Percentiles rank a stretch among this genome's conserved stretches.
Conservation (phyloP, 2,888 invertebrate genomes). For the Heliconius erato region DNA sequence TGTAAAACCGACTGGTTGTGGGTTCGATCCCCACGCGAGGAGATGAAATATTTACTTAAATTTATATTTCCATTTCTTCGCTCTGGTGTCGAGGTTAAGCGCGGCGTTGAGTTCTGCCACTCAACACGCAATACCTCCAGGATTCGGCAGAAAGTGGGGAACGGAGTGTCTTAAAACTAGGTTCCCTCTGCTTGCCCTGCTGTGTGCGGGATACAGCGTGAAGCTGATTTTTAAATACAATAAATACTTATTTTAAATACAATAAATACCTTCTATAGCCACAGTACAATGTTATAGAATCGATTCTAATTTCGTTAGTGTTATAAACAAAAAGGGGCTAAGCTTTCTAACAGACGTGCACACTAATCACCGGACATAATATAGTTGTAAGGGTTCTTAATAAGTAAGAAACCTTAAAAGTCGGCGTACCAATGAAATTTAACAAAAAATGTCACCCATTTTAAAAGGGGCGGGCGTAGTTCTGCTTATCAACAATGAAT, state of each 20-base stretch:
- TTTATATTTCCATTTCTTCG: too few relatives aligned
- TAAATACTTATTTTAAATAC: not conserved
- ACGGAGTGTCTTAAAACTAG: too few relatives aligned
- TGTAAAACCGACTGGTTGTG: too few relatives aligned
- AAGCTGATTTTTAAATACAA: not conserved
- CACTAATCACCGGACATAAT: constrained; percentile 35
- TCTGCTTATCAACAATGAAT: constrained; percentile 47
- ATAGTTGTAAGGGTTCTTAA: constrained; percentile 45
- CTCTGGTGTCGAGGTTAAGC: too few relatives aligned
- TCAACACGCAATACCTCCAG: too few relatives aligned
- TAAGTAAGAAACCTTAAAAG: constrained; percentile 47
- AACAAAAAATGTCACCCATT: constrained; percentile 19
- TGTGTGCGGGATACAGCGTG: too few relatives aligned
- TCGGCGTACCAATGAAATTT: constrained; percentile 26
- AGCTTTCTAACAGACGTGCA: constrained; percentile 10
- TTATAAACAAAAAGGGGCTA: constrained; percentile 19
- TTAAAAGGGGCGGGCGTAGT: constrained; percentile 45
- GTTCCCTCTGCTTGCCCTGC: too few relatives aligned
- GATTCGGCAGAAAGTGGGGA: too few relatives aligned
- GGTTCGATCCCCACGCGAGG: too few relatives aligned
- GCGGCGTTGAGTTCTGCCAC: too few relatives aligned
- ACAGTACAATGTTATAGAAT: not conserved
- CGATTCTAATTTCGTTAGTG: constrained; percentile 7
- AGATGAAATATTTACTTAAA: too few relatives aligned
- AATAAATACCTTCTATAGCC: not conserved